Base-by-base conservation (phyloP, 2,888 invertebrate genomes). In the Hyppa rectilinea region DNA sequence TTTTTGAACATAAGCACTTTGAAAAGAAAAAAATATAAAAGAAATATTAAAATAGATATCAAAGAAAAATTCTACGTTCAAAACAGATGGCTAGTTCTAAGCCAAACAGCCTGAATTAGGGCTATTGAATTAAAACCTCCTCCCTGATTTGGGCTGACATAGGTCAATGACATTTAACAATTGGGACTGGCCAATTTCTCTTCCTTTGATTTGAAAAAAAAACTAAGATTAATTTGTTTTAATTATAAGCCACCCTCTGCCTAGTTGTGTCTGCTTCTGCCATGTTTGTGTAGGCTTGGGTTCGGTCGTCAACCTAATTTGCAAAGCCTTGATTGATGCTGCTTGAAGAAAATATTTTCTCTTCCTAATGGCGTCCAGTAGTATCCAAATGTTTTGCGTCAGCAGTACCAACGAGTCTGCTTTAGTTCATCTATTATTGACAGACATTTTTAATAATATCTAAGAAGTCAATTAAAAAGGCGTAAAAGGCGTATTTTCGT, bases 81-180 rank as follows among this genome's bases (percentile, higher is more conserved):
- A 61, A 53, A 50, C 58, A 70, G 45, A 34, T 71, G 34, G 40
- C n/a, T 60, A 55, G 29, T 34, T 64, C 29, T 17, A 26, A 47
- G 17, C 29, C n/a, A 43, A 63, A 69, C 36, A 61, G 56, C 55
- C 56, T 67, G 26, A 71, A 67, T 81, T 70, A 49, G 70, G 23
- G 20, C 45, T 70, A 45, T 60, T 70, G 47, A 59, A 63, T 47
- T 55, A 52, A 50, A 55, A 55, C 26, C 34, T 60, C 52, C 47
- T 20, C 34, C 38, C 31, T 63, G 23, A 79, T 79, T 74, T 53
- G 47, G 49, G 23, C 31, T 59, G n/a, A 10, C n/a, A 26, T 40
- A 78, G 82, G 53, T 81, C 82, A 82, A 38, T 68, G 82, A 50
- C 72, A 56, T 72, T 67, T 10, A 45, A 50, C 47, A 80, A 64